A percentile compares a stretch with the other conserved stretches of the same genome.
These are phyloP conservation scores for Tachysurus fulvidraco DNA, from an alignment of 2,113 vertebrate genomes.

Conservation along the genomic window DNA sequence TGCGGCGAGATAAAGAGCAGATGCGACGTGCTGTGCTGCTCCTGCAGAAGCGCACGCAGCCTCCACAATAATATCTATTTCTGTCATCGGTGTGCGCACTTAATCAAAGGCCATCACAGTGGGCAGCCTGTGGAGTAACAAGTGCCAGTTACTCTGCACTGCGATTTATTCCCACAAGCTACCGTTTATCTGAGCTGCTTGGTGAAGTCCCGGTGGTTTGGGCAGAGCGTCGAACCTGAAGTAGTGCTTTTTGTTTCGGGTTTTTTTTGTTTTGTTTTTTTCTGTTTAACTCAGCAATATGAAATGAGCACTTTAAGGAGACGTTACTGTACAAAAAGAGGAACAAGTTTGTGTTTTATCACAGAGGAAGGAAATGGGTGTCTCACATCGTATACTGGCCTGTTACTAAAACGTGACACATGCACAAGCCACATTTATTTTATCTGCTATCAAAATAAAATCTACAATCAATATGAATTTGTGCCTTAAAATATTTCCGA, in stretches of 20 bases:
- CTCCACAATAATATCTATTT: slow-evolving; percentile 43
- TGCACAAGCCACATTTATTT: too few relatives aligned
- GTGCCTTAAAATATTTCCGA: background rate
- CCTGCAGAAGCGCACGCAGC: background rate
- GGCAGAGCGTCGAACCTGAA: background rate
- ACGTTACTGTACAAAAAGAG: background rate
- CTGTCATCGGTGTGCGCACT: slow-evolving; percentile 28
- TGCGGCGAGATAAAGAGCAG: slow-evolving; percentile 28
- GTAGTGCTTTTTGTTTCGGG: background rate
- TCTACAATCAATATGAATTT: too few relatives aligned
- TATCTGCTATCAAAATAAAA: too few relatives aligned
- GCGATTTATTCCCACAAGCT: background rate
- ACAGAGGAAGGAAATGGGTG: background rate
- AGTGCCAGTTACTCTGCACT: slow-evolving; percentile 16
- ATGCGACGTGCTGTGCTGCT: slow-evolving; percentile 14
- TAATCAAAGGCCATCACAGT: slow-evolving; percentile 38
- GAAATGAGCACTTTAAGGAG: background rate
- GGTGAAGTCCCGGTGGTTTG: background rate
- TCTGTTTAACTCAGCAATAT: background rate
- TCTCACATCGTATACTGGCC: background rate
- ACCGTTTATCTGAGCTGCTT: background rate
- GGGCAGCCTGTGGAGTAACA: slow-evolving; percentile 12
- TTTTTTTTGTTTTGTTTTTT: too few relatives aligned
- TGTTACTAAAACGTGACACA: too few relatives aligned
- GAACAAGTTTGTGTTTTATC: background rate